Evolutionary conservation across 2,113 vertebrate species (phyloP).

Genomic region (Ellobius talpinus): DNA sequence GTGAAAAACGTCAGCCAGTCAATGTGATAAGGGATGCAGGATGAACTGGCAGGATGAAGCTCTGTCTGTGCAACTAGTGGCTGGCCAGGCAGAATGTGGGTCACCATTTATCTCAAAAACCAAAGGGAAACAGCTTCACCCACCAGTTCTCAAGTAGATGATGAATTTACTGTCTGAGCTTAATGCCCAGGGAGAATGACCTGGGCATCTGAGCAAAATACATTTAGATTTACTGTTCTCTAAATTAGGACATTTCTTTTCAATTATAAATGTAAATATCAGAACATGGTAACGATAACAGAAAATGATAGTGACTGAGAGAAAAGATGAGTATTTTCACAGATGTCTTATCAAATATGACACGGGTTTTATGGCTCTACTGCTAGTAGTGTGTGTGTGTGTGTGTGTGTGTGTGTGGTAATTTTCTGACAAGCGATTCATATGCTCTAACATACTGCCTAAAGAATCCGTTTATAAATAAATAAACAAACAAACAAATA

Average conservation of each 20-base stretch:
- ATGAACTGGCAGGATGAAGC: background rate
- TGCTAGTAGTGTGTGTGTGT: background rate
- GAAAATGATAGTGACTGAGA: slow-evolving; percentile 6
- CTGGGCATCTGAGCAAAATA: background rate
- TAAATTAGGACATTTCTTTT: slow-evolving; percentile 33
- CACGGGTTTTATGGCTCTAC: background rate
- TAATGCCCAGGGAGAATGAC: background rate
- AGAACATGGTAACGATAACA: background rate
- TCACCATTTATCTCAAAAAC: background rate
- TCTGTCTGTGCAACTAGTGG: background rate
- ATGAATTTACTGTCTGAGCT: background rate
- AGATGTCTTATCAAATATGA: background rate
- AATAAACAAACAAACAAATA: slow-evolving; percentile 26
- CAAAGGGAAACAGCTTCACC: background rate
- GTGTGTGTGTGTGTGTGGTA: background rate
- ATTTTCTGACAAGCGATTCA: background rate
- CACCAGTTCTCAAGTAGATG: background rate
- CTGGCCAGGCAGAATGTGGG: background rate
- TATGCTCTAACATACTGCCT: background rate
- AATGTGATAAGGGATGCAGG: background rate
- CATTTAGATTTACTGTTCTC: background rate
- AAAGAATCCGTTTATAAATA: background rate
- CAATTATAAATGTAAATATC: background rate
- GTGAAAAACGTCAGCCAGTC: background rate
- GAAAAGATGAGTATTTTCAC: background rate